Evolutionary conservation across 2,888 invertebrate species (phyloP).

Genomic region (Seira sanloemensis): DNA sequence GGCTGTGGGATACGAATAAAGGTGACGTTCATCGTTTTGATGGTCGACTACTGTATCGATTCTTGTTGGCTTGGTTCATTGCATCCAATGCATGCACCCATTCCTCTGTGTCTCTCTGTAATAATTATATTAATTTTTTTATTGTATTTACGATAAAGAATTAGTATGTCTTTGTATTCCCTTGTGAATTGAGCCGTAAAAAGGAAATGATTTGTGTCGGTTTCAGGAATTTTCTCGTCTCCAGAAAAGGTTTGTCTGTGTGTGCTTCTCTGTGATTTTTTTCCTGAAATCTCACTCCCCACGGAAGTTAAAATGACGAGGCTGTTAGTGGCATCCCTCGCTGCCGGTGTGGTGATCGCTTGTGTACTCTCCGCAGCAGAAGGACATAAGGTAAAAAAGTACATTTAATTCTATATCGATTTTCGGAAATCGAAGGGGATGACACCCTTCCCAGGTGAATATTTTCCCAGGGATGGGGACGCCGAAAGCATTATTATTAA

Average conservation of each 20-base stretch:
- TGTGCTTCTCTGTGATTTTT: not conserved
- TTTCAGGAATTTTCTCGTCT: too few relatives aligned
- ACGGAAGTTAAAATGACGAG: conserved; percentile 34
- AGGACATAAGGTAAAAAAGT: conserved; percentile 38
- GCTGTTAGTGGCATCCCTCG: conserved; percentile 45
- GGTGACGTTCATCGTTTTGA: not conserved
- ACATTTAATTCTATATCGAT: not conserved
- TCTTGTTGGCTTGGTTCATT: not conserved
- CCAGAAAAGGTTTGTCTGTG: too few relatives aligned
- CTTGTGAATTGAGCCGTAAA: not conserved
- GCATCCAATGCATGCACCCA: not conserved
- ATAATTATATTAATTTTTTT: not conserved
- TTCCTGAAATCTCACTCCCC: not conserved
- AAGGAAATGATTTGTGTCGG: not conserved
- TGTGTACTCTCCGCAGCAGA: conserved; percentile 5
- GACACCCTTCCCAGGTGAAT: not conserved
- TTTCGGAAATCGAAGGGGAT: not conserved
- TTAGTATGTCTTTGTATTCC: too few relatives aligned
- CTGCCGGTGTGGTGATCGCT: conserved; percentile 6
- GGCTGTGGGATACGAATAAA: not conserved
- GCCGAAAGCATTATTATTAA: not conserved
- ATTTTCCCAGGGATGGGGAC: conserved; percentile 8
- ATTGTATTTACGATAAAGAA: too few relatives aligned
- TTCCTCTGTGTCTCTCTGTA: not conserved
- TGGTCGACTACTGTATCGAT: not conserved